Evolutionary conservation across 1,140 invertebrate species (phyloP).

Genomic region (Sesamia nonagrioides): DNA sequence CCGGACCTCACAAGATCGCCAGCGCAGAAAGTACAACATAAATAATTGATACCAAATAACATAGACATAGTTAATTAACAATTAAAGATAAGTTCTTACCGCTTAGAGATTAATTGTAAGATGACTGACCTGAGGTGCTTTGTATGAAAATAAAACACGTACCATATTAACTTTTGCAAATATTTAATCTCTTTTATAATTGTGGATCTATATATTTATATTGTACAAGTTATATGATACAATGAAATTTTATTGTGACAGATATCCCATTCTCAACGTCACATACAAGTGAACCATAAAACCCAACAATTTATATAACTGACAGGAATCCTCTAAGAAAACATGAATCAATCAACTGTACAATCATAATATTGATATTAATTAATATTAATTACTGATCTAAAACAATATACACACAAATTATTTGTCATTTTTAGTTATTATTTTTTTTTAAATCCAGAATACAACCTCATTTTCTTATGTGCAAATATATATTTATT

Average conservation of each 20-base stretch:
- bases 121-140: slow-evolving; percentile 59
- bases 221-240: slow-evolving; percentile 88
- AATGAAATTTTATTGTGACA: slow-evolving; percentile 82
- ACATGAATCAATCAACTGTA: slow-evolving; percentile 75
- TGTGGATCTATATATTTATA: slow-evolving; percentile 88
- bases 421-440: slow-evolving; percentile 83
- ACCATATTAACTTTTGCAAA: slow-evolving; percentile 87
- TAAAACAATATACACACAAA: slow-evolving; percentile 86
- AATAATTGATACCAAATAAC: slow-evolving; percentile 66
- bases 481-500: slow-evolving; percentile 76
- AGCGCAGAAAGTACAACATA: slow-evolving; percentile 52
- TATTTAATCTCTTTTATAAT: slow-evolving; percentile 88
- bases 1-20: slow-evolving; percentile 76
- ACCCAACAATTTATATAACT: slow-evolving; percentile 70
- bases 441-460: slow-evolving; percentile 73
- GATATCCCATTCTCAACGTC: slow-evolving; percentile 65
- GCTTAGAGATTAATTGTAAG: slow-evolving; percentile 53
- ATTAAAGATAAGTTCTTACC: slow-evolving; percentile 55
- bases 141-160: slow-evolving; percentile 66
- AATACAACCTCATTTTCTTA: slow-evolving; percentile 86
- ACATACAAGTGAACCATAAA: slow-evolving; percentile 65
- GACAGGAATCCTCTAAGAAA: slow-evolving; percentile 68
- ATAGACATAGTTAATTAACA: slow-evolving; percentile 57
- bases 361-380: slow-evolving; percentile 74
- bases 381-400: slow-evolving; percentile 71